phyloP scores from a whole-genome alignment of 1,140 invertebrate genomes.

The Lordiphosa stackelbergi region DNA sequence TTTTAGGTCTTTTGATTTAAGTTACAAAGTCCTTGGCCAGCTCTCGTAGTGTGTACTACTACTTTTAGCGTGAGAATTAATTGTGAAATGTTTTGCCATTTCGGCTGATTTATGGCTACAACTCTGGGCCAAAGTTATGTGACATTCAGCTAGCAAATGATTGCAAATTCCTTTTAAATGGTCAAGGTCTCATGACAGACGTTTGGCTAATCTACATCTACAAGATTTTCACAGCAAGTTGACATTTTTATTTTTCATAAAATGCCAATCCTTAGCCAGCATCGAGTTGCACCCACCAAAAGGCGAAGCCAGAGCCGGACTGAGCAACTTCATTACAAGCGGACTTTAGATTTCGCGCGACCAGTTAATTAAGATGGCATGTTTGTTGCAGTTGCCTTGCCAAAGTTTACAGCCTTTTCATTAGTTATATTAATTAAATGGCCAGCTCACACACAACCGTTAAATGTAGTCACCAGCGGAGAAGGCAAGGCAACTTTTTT shows the following conservation, averaged over 20 bases:
- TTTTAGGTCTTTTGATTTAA: too few species aligned
- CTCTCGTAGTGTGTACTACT: too few species aligned
- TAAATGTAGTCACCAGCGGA: constrained; percentile 32
- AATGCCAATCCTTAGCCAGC: constrained; percentile 45
- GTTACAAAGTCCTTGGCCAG: too few species aligned
- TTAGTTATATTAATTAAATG: constrained; percentile 71
- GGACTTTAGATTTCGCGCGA: constrained; percentile 20
- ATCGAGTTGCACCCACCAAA: constrained; percentile 8
- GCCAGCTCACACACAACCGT: constrained; percentile 24
- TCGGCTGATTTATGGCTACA: not conserved
- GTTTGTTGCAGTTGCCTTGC: constrained; percentile 32
- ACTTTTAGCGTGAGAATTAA: too few species aligned
- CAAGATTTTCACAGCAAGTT: constrained; percentile 16
- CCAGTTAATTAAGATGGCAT: constrained; percentile 57
- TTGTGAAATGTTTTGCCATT: too few species aligned
- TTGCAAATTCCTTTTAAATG: not conserved
- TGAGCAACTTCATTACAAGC: constrained; percentile 47
- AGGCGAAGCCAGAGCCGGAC: not conserved
- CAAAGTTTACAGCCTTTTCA: constrained; percentile 61
- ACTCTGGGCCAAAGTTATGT: constrained; percentile 1
- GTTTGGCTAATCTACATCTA: constrained; percentile 8
- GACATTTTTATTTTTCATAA: constrained; percentile 43
- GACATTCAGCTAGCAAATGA: constrained; percentile 1
- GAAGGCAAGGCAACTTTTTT: constrained; percentile 15
- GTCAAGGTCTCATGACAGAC: constrained; percentile 7